Evolutionary conservation across 2,113 vertebrate species (phyloP).

Genomic region (Lipophrys pholis): DNA sequence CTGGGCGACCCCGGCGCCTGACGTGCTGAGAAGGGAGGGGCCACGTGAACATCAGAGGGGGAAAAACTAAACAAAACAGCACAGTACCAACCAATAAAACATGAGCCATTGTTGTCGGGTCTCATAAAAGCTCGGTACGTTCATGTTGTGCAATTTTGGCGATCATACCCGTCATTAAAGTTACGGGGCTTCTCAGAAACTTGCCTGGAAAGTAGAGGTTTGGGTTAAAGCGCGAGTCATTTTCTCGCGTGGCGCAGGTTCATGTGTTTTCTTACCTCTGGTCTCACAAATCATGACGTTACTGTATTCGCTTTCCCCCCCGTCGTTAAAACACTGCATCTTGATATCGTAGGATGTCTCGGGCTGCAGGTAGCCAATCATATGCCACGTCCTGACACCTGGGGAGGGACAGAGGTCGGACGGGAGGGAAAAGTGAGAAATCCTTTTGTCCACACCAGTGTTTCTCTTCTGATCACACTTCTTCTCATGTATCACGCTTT

Average conservation of each 20-base stretch:
- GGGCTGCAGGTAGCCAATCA: constrained; percentile 92
- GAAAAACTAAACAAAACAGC: constrained; percentile 27
- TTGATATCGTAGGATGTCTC: constrained; percentile 97
- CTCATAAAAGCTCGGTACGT: constrained; percentile 63
- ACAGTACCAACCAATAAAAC: constrained; percentile 51
- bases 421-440: constrained; percentile 46
- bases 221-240: constrained; percentile 18
- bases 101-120: constrained; percentile 58
- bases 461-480: constrained; percentile 3
- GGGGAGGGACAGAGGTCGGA: background rate
- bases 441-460: constrained; percentile 19
- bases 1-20: constrained; percentile 83
- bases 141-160: constrained; percentile 68
- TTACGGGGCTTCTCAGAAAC: constrained; percentile 49
- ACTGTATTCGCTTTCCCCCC: constrained; percentile 93
- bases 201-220: constrained; percentile 57
- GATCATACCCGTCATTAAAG: constrained; percentile 51
- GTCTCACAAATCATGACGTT: constrained; percentile 99
- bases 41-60: constrained; percentile 1
- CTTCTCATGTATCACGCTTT: constrained; percentile 40
- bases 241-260: constrained; percentile 8
- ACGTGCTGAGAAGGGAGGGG: constrained; percentile 78
- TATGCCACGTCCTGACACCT: constrained; percentile 93
- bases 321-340: constrained; percentile 96
- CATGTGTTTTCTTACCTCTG: constrained; percentile 83